Percentiles rank a stretch among this genome's conserved stretches.
Conservation (phyloP, 2,888 invertebrate genomes). For the Aphidoletes aphidimyza region DNA sequence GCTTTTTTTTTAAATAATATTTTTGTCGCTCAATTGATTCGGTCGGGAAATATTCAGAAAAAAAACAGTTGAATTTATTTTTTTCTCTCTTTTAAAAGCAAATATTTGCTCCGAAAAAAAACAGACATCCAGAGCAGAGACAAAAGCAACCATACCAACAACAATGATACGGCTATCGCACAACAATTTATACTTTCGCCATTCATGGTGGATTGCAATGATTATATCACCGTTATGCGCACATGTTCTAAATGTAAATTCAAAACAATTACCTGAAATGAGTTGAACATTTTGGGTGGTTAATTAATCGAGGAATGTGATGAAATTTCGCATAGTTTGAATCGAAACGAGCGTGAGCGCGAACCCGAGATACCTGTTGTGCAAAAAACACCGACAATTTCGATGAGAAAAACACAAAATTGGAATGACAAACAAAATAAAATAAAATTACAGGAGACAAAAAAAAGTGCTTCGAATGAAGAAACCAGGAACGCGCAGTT, state of each 20-base stretch:
- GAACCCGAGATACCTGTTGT: too few species aligned
- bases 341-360: neutral
- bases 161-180: too few species aligned
- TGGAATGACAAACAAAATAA: neutral
- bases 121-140: neutral
- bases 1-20: neutral
- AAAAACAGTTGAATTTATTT: too few species aligned
- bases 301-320: neutral
- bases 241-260: neutral
- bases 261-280: neutral
- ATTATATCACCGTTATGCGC: constrained; percentile 46
- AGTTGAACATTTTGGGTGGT: too few species aligned
- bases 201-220: neutral
- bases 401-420: neutral
- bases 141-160: too few species aligned
- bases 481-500: neutral
- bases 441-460: neutral
- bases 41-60: neutral
- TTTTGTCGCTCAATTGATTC: neutral
- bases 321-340: neutral
- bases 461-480: neutral
- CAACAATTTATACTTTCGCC: neutral
- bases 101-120: constrained; percentile 6
- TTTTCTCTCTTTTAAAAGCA: too few species aligned
- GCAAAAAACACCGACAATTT: too few species aligned